Conservation (phyloP, 2,797 vertebrate genomes). For the Liasis olivaceus region DNA sequence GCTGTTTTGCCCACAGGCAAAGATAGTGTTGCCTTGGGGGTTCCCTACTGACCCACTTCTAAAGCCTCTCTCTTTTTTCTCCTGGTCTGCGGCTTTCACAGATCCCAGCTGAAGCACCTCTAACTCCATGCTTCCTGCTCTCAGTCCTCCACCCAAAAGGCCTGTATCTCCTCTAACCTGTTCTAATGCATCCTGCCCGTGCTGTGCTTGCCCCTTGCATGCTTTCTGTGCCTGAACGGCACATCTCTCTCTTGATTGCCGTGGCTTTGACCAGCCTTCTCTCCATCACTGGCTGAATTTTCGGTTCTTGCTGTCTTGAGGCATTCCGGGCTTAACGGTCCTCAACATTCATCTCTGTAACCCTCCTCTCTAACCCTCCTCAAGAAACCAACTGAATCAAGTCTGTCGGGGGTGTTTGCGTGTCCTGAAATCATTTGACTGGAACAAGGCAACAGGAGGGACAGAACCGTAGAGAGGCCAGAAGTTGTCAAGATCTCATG, state of each 20-base stretch:
- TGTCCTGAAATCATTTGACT: neutral
- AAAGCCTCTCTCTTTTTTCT: slow-evolving; percentile 43
- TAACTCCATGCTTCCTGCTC: neutral
- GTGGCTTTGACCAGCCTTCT: neutral
- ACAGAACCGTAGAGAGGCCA: neutral
- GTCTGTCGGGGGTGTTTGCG: too few relatives aligned
- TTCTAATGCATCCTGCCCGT: fast-evolving
- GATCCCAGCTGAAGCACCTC: slow-evolving; percentile 64
- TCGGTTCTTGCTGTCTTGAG: neutral
- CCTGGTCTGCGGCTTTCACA: slow-evolving; percentile 61
- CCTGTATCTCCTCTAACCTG: neutral
- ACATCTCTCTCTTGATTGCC: neutral
- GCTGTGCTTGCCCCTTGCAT: neutral
- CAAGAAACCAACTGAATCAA: neutral
- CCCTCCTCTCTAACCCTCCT: neutral
- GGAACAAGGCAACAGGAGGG: neutral
- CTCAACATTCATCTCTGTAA: neutral
- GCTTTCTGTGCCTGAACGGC: neutral
- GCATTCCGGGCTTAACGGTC: neutral
- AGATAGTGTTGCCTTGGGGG: slow-evolving; percentile 3
- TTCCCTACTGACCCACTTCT: neutral
- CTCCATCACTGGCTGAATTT: neutral
- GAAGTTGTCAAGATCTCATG: too few relatives aligned
- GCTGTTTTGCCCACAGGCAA: slow-evolving; percentile 1
- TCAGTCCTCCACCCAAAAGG: neutral